phyloP scores from a whole-genome alignment of 2,888 invertebrate genomes.

The Heterodera filipjevi region DNA sequence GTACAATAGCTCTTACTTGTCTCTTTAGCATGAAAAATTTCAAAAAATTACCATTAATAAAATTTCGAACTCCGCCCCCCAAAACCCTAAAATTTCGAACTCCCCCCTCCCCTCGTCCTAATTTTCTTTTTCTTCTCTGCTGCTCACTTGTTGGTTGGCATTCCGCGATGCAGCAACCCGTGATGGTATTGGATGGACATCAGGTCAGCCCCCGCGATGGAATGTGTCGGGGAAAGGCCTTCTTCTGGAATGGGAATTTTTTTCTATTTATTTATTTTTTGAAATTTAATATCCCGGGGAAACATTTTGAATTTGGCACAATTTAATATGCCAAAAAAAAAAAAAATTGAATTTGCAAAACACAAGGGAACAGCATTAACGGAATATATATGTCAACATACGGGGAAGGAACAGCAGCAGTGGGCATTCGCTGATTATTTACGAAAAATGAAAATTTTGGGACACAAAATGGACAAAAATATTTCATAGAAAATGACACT shows the following conservation, averaged over 20 bases:
- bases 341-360: neutral
- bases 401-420: neutral
- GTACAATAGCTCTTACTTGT: too few relatives aligned
- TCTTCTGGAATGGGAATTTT: constrained; percentile 41
- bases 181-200: constrained; percentile 36
- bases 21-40: too few relatives aligned
- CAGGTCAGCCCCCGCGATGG: constrained; percentile 53
- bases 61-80: too few relatives aligned
- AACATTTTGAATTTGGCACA: neutral
- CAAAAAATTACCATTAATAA: too few relatives aligned
- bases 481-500: neutral
- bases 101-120: too few relatives aligned
- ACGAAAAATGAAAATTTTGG: neutral
- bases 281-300: neutral
- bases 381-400: neutral
- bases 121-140: too few relatives aligned
- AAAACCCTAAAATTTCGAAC: constrained; percentile 39
- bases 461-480: neutral
- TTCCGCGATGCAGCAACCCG: constrained; percentile 42
- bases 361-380: neutral
- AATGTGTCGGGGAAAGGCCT: constrained; percentile 59
- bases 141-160: constrained; percentile 44
- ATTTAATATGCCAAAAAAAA: neutral
- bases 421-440: neutral
- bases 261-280: neutral